Conservation (phyloP, 2,113 vertebrate species). For the Sinocyclocheilus grahami region DNA sequence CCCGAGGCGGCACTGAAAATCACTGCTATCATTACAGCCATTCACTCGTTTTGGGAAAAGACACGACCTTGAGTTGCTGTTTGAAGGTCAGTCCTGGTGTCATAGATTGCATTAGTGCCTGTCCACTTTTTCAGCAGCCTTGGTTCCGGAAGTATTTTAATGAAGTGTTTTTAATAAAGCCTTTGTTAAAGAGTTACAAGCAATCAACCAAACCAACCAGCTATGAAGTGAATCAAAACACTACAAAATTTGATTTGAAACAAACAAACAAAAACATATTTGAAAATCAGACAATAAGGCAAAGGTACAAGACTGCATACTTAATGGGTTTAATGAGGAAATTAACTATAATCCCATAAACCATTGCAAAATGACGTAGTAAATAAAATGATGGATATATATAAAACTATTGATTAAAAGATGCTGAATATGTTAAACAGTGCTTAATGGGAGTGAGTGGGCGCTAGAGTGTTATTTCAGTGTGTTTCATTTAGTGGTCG, state of each 20-base stretch:
- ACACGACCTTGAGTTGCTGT: background rate
- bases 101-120: background rate
- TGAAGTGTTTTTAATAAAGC: background rate
- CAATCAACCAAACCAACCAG: background rate
- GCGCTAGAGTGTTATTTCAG: too few relatives aligned
- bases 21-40: slow-evolving; percentile 3
- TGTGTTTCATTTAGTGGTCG: too few relatives aligned
- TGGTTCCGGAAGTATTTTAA: background rate
- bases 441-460: too few relatives aligned
- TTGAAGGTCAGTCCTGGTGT: slow-evolving; percentile 11
- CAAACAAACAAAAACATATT: background rate
- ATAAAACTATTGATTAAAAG: background rate
- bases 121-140: too few relatives aligned
- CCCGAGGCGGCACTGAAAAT: slow-evolving; percentile 18
- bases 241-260: too few relatives aligned
- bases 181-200: background rate
- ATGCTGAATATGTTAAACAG: too few relatives aligned
- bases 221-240: background rate
- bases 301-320: too few relatives aligned
- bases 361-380: too few relatives aligned
- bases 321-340: too few relatives aligned
- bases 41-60: background rate
- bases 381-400: too few relatives aligned
- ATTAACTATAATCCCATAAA: too few relatives aligned
- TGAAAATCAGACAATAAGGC: too few relatives aligned